These are phyloP conservation scores for Anadara kagoshimensis DNA, from an alignment of 1,140 invertebrate species.

Conservation along the genomic window DNA sequence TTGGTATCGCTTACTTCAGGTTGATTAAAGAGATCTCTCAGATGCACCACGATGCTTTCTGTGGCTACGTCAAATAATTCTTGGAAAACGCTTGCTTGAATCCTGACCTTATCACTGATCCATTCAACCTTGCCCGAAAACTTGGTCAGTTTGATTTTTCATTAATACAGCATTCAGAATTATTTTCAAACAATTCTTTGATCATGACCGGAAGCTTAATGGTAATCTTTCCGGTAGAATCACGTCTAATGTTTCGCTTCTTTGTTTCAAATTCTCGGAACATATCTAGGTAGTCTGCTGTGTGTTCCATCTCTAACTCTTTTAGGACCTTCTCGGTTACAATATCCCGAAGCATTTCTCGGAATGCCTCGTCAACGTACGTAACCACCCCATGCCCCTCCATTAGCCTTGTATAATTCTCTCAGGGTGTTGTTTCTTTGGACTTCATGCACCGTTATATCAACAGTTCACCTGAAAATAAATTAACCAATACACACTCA, in stretches of 20 bases:
- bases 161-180: neutral
- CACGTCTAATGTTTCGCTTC: constrained; percentile 25
- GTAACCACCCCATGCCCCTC: constrained; percentile 27
- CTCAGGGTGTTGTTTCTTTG: constrained; percentile 1
- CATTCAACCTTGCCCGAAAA: constrained; percentile 8
- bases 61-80: constrained; percentile 14
- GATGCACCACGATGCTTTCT: constrained; percentile 13
- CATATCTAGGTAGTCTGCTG: constrained; percentile 25
- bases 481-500: too few species aligned
- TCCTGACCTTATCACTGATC: constrained; percentile 30
- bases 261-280: constrained; percentile 44
- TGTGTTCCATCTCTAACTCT: neutral
- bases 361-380: constrained; percentile 21
- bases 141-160: constrained; percentile 8
- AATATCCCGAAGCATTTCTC: constrained; percentile 1
- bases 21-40: constrained; percentile 20
- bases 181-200: constrained; percentile 6
- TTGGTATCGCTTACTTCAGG: neutral
- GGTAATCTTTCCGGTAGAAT: constrained; percentile 20
- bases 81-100: constrained; percentile 12
- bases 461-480: constrained; percentile 25
- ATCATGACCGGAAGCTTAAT: constrained; percentile 30
- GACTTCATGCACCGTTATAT: constrained; percentile 26
- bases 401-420: constrained; percentile 21
- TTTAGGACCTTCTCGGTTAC: constrained; percentile 2